A percentile compares a stretch with the other conserved stretches of the same genome.
These are phyloP conservation scores for Aepyceros melampus DNA, from an alignment of 2,113 vertebrate species.

Conservation along the genomic window DNA sequence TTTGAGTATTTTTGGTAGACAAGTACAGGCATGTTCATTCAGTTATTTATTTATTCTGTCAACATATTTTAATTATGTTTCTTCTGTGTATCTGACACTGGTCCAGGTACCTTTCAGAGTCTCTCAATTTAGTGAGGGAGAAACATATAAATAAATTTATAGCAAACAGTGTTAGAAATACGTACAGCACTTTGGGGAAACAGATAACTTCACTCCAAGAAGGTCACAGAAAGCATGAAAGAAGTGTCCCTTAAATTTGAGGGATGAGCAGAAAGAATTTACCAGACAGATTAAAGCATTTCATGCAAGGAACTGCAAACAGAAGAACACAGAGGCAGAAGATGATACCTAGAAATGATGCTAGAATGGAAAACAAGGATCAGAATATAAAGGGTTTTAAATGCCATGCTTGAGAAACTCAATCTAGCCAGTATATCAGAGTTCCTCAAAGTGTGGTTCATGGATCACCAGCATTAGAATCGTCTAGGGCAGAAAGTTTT, in stretches of 20 bases:
- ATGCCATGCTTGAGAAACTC: background rate
- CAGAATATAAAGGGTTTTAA: background rate
- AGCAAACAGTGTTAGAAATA: background rate
- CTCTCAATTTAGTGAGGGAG: background rate
- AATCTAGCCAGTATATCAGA: background rate
- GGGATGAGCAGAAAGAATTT: background rate
- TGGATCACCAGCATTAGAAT: background rate
- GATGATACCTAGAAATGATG: background rate
- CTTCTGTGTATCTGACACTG: background rate
- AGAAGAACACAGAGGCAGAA: background rate
- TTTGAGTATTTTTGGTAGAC: background rate
- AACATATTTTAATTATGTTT: constrained; percentile 14
- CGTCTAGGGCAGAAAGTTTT: background rate
- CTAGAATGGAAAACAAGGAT: background rate
- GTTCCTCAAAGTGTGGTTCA: background rate
- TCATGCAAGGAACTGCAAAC: background rate
- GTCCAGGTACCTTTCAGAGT: background rate
- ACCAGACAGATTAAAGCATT: background rate
- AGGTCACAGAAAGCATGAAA: background rate
- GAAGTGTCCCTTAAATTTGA: background rate
- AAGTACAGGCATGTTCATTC: background rate
- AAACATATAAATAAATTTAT: background rate
- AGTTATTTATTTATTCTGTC: background rate
- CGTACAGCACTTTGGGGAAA: background rate
- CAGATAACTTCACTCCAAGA: background rate